Percentiles rank a stretch among this genome's conserved stretches.
Conservation (phyloP, 1,140 invertebrate genomes). For the Pseudomyrmex cubaensis region DNA sequence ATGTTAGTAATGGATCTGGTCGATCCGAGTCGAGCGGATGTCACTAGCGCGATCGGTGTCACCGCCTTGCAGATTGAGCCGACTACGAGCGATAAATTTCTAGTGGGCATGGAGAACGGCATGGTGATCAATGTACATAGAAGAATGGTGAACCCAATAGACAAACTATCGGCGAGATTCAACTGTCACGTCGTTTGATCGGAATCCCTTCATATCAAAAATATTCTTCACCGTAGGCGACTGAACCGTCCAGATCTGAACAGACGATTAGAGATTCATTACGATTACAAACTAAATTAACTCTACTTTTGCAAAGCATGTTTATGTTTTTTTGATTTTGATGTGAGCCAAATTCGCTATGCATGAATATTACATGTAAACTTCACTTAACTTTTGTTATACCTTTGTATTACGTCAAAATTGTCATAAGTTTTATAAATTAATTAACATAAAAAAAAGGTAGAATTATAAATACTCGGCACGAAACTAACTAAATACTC, state of each 20-base stretch:
- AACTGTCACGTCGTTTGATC: constrained; percentile 92
- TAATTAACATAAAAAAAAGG: neutral
- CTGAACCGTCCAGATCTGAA: constrained; percentile 95
- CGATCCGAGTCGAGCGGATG: constrained; percentile 87
- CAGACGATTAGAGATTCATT: constrained; percentile 88
- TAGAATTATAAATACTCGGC: constrained; percentile 1
- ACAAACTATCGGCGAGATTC: constrained; percentile 91
- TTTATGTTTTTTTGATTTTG: too few species aligned
- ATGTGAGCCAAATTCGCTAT: too few species aligned
- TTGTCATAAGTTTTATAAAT: neutral
- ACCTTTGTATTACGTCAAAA: neutral
- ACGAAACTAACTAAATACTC: neutral
- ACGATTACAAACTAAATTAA: neutral
- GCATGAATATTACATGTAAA: too few species aligned
- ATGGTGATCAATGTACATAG: constrained; percentile 92
- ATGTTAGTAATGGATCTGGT: constrained; percentile 92
- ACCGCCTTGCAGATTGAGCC: constrained; percentile 94
- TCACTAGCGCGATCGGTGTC: constrained; percentile 90
- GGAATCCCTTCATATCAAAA: constrained; percentile 93
- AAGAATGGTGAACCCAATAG: constrained; percentile 89
- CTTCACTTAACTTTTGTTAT: too few species aligned
- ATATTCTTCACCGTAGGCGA: constrained; percentile 96
- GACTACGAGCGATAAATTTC: constrained; percentile 91
- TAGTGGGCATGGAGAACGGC: constrained; percentile 84
- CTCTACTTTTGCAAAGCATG: too few species aligned